Conservation (phyloP, 2,113 vertebrate genomes). For the Sialia sialis region DNA sequence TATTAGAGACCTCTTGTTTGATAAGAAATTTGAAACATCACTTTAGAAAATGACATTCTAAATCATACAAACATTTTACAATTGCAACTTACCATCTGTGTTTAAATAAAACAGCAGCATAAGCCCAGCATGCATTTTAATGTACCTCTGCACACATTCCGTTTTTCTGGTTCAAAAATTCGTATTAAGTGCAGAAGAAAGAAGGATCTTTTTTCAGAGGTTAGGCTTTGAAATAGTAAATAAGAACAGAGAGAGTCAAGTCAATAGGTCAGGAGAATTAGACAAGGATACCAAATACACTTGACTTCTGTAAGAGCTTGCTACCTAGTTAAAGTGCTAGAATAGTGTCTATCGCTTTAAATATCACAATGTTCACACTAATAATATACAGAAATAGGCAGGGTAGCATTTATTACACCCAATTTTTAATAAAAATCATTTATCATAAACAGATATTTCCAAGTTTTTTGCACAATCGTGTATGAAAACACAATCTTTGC, state of each 20-base stretch:
- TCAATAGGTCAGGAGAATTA: background rate
- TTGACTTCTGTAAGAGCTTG: background rate
- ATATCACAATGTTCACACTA: background rate
- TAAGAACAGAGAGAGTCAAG: background rate
- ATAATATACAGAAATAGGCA: constrained; percentile 38
- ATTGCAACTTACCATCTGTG: constrained; percentile 12
- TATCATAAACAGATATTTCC: constrained; percentile 42
- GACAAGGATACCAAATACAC: background rate
- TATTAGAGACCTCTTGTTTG: background rate
- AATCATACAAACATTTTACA: constrained; percentile 18
- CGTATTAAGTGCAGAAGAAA: background rate
- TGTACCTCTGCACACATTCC: background rate
- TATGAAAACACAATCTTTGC: background rate
- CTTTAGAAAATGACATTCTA: background rate
- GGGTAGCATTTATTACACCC: background rate
- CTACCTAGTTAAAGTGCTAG: constrained; percentile 18
- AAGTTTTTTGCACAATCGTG: background rate
- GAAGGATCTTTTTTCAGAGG: background rate
- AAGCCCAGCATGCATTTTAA: background rate
- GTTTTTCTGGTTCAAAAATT: background rate
- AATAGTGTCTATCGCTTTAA: constrained; percentile 5
- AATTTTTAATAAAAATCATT: constrained; percentile 41
- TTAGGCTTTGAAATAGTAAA: constrained; percentile 17
- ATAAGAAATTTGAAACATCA: background rate
- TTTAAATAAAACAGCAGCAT: constrained; percentile 35